Base-by-base conservation (phyloP, 53 echinoderm and acorn worm genomes). In the Astropecten irregularis region DNA sequence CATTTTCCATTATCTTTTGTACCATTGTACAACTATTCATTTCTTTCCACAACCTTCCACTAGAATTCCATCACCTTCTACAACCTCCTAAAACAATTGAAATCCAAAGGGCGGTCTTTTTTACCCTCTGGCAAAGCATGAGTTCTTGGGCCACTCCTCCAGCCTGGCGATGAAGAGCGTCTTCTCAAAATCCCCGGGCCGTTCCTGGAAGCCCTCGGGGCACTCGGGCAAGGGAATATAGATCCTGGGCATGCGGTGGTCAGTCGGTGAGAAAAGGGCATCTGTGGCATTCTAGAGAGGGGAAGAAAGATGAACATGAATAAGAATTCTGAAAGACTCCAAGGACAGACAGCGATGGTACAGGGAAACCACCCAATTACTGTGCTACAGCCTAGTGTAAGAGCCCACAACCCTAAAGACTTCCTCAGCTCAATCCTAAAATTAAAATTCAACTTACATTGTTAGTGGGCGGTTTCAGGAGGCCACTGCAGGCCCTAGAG, bases 61-160 rank as follows among this genome's bases (percentile, higher is more conserved):
- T n/a, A n/a, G n/a, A n/a, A n/a, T n/a, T n/a, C n/a, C n/a, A n/a
- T n/a, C n/a, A n/a, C n/a, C n/a, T n/a, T n/a, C n/a, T n/a, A n/a
- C n/a, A n/a, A n/a, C n/a, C n/a, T n/a, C n/a, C n/a, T n/a, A n/a
- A n/a, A n/a, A n/a, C n/a, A n/a, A n/a, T n/a, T n/a, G n/a, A n/a
- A n/a, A n/a, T n/a, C n/a, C n/a, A n/a, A n/a, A n/a, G n/a, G n/a
- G n/a, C n/a, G n/a, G n/a, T n/a, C n/a, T 9, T 10, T 9, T 87
- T 87, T 73, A 96, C 97, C 99, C 99, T 85, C 82, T 90, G 19
- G 94, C 92, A 40, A 94, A 82, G 15, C 71, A 57, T 0, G 92
- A 92, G 14, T 72, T 58, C 36, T 88, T 49, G 9, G 94, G 85
- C 99, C 99, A 99, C 38, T 90, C 88, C 28, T 66, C 71, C 18